Percentiles rank a stretch among this genome's conserved stretches.
Conservation (phyloP, 2,797 vertebrate genomes). For the Onychomys arenicola region DNA sequence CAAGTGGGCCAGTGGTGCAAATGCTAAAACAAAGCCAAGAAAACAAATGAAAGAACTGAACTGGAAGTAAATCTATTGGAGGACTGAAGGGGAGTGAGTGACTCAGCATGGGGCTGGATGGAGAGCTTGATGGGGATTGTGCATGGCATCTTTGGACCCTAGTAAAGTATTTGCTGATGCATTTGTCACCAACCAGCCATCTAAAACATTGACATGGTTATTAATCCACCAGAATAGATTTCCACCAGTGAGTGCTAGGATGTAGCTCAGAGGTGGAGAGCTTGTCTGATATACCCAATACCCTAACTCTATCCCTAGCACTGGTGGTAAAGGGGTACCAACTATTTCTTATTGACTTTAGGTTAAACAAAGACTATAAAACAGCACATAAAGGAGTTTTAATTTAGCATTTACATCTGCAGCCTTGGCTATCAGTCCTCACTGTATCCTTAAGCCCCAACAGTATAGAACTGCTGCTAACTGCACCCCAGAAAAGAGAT, state of each 20-base stretch:
- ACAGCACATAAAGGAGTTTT: not conserved
- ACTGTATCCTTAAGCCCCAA: not conserved
- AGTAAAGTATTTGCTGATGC: not conserved
- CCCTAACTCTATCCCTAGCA: not conserved
- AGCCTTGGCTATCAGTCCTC: not conserved
- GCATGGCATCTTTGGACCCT: not conserved
- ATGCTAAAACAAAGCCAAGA: not conserved
- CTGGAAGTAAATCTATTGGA: not conserved
- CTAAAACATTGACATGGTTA: not conserved
- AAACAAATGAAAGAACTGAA: not conserved
- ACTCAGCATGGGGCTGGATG: too few relatives aligned
- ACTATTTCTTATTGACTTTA: not conserved
- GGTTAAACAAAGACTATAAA: not conserved
- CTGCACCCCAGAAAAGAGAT: not conserved
- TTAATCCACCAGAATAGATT: not conserved
- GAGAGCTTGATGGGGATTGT: not conserved
- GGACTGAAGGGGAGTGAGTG: not conserved
- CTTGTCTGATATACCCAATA: not conserved
- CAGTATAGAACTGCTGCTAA: not conserved
- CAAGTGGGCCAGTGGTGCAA: not conserved
- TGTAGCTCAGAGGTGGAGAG: not conserved
- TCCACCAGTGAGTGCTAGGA: not conserved
- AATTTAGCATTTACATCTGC: not conserved
- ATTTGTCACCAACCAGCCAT: not conserved
- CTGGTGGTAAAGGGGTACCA: not conserved